Evolutionary conservation across 1,140 invertebrate species (phyloP), one percentile per base, ranked within the genome.

Genomic region (Campodea augens): DNA sequence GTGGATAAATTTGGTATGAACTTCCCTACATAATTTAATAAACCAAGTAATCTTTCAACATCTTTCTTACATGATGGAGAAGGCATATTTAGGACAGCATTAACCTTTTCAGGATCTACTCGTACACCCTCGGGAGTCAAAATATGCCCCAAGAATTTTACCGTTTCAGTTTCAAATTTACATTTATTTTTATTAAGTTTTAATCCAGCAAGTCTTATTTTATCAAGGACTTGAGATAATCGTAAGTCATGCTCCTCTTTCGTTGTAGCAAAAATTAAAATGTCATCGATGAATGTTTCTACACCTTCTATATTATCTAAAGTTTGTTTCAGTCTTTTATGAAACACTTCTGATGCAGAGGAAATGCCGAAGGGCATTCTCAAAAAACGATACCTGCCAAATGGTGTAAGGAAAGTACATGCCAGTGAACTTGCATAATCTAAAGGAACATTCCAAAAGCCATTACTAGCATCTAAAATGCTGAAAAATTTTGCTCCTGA

Each of bases 131-230:
- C 47, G 24, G 40, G 39, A 19, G 53, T 51, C 4, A 69, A 51
- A n/a, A 56, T 51, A 42, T 62, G 57, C 5, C 64, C 65, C n/a
- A 64, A 43, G 51, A 59, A 64, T 38, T 51, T 55, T 1, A 64
- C 45, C 46, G 51, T 50, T 40, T 37, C 42, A 23, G 50, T 43
- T 38, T 48, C 47, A 50, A 62, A 57, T 18, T 51, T 20, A 51
- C 60, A 57, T 52, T 65, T 69, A 10, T 54, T 52, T 27, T 48
- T 49, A 53, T 65, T 63, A 40, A 66, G 53, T 43, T 55, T 58
- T n/a, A 67, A 47, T 46, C 58, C 54, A 48, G 55, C 51, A 38
- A 57, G 25, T 43, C 45, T 51, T 10, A 59, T 58, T 46, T 49
- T 43, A 25, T 59, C 47, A 27, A 66, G 47, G 2, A 64, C 51